Evolutionary conservation across 2,113 vertebrate genomes (phyloP).

Genomic region (Phaethornis superciliosus): DNA sequence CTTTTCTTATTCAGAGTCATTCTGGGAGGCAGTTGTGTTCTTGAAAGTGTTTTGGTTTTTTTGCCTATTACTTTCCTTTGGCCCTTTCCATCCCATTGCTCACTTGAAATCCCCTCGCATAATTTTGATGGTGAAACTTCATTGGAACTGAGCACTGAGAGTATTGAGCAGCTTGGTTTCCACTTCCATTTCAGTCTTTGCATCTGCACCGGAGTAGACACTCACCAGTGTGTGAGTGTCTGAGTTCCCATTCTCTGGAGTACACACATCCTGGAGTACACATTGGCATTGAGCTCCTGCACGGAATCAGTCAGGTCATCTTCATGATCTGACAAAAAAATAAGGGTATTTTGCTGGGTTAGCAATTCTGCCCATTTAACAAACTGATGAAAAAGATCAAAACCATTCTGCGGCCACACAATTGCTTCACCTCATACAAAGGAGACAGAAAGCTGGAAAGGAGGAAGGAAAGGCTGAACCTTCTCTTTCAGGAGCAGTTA

Average conservation of each 20-base stretch:
- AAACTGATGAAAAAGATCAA: neutral
- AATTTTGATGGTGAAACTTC: neutral
- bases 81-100: constrained; percentile 2
- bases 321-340: neutral
- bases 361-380: neutral
- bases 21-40: neutral
- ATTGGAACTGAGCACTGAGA: neutral
- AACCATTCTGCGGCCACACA: neutral
- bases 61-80: neutral
- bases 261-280: no score
- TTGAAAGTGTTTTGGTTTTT: neutral
- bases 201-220: neutral
- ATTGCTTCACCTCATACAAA: neutral
- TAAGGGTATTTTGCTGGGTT: neutral
- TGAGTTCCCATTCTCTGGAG: no score
- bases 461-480: neutral
- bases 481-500: neutral
- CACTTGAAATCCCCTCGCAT: neutral
- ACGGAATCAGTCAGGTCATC: neutral
- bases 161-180: neutral
- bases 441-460: neutral
- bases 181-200: neutral
- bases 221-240: no score
- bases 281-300: neutral
- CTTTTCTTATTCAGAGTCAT: neutral